A percentile compares a stretch with the other conserved stretches of the same genome.
phyloP scores from a whole-genome alignment of 2,888 invertebrate genomes.

The Eupithecia vulgata region DNA sequence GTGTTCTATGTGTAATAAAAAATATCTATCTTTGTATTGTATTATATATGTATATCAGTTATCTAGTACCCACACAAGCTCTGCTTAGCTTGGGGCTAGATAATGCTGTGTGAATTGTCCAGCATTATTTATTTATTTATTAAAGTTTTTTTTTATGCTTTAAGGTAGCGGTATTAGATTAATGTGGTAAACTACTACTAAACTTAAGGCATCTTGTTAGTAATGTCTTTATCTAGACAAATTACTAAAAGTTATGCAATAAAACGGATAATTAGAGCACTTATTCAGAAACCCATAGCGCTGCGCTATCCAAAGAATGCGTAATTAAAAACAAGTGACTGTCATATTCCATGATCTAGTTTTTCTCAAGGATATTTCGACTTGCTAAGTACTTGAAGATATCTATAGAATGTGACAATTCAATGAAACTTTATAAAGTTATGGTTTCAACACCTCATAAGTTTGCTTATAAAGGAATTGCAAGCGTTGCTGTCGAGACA shows the following conservation, averaged over 20 bases:
- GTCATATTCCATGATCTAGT: conserved; percentile 55
- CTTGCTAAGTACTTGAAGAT: conserved; percentile 25
- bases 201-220: background rate
- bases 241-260: conserved; percentile 1
- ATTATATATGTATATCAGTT: no score
- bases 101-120: no score
- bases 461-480: background rate
- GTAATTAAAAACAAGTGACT: conserved; percentile 47
- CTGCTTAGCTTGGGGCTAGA: no score
- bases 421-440: conserved; percentile 13
- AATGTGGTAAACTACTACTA: background rate
- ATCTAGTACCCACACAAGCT: no score
- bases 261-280: conserved; percentile 13
- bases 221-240: conserved; percentile 2
- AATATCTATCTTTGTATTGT: no score
- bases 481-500: background rate
- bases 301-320: conserved; percentile 41
- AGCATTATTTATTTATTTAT: no score
- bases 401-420: conserved; percentile 39
- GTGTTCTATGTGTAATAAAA: no score
- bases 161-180: background rate
- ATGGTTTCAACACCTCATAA: conserved; percentile 6
- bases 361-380: conserved; percentile 57
- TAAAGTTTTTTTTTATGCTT: no score
- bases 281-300: conserved; percentile 4